These are phyloP conservation scores for Salmo trutta DNA, from an alignment of 2,797 vertebrate genomes.

Conservation along the genomic window DNA sequence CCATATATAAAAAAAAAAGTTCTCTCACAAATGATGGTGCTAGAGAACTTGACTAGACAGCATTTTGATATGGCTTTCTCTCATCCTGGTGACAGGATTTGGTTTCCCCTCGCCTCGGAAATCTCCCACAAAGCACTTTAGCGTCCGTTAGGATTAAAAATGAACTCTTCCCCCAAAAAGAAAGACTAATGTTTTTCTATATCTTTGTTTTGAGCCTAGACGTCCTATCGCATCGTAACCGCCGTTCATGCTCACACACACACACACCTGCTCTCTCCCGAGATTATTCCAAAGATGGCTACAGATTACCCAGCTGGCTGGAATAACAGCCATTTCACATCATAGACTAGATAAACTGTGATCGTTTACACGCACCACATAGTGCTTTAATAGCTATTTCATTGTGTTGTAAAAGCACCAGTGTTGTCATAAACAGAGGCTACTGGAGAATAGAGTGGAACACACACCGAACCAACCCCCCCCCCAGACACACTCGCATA, in stretches of 20 bases:
- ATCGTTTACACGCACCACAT: neutral
- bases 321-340: slow-evolving; percentile 14
- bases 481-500: slow-evolving; percentile 4
- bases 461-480: neutral
- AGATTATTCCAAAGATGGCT: slow-evolving; percentile 31
- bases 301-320: slow-evolving; percentile 31
- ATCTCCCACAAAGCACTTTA: slow-evolving; percentile 25
- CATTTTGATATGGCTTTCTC: neutral
- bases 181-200: slow-evolving; percentile 24
- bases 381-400: slow-evolving; percentile 3
- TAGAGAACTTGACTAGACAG: too few species aligned
- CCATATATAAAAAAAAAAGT: neutral
- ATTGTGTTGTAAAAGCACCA: neutral
- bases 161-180: slow-evolving; percentile 25
- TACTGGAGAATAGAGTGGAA: neutral
- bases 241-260: neutral
- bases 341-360: neutral
- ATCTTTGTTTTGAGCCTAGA: slow-evolving; percentile 32
- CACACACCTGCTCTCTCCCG: neutral
- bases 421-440: neutral
- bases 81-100: slow-evolving; percentile 34
- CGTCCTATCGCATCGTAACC: neutral
- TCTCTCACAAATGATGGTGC: neutral
- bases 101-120: slow-evolving; percentile 25
- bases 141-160: slow-evolving; percentile 37